Evolutionary conservation across 2,888 invertebrate species (phyloP).

Genomic region (Nudaria mundana): DNA sequence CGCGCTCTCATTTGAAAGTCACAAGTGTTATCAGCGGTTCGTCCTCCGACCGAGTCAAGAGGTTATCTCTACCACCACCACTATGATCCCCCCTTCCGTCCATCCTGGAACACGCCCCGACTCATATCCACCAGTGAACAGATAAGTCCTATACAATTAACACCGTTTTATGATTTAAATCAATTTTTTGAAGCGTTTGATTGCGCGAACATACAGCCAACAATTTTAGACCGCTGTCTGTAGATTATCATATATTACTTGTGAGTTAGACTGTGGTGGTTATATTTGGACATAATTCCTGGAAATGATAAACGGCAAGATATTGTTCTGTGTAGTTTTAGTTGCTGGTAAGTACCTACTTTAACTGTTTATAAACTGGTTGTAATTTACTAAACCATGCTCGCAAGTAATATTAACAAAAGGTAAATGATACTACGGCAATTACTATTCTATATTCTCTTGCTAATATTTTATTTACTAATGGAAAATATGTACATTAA

Average conservation of each 20-base stretch:
- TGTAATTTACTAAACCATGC: too few relatives aligned
- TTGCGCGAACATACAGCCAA: conserved; percentile 11
- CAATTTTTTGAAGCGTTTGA: conserved; percentile 27
- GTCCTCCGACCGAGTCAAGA: conserved; percentile 65
- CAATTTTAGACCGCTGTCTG: conserved; percentile 1
- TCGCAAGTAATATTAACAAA: too few relatives aligned
- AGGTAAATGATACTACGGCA: too few relatives aligned
- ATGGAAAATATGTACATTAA: too few relatives aligned
- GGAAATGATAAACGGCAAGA: conserved; percentile 73
- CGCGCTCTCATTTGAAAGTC: conserved; percentile 70
- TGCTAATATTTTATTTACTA: too few relatives aligned
- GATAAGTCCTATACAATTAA: conserved; percentile 58
- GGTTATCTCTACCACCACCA: conserved; percentile 65
- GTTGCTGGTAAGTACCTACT: conserved; percentile 63
- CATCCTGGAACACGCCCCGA: conserved; percentile 44
- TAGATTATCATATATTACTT: conserved; percentile 5
- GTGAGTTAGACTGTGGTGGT: conserved; percentile 35
- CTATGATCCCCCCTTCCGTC: conserved; percentile 48
- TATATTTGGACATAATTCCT: conserved; percentile 53
- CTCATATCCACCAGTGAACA: conserved; percentile 63
- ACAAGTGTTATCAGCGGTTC: conserved; percentile 52
- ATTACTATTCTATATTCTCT: too few relatives aligned
- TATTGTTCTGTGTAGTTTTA: conserved; percentile 62
- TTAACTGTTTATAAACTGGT: too few relatives aligned
- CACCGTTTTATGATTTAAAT: conserved; percentile 43